Conservation (phyloP, 2,113 vertebrate species). For the Centropristis striata region DNA sequence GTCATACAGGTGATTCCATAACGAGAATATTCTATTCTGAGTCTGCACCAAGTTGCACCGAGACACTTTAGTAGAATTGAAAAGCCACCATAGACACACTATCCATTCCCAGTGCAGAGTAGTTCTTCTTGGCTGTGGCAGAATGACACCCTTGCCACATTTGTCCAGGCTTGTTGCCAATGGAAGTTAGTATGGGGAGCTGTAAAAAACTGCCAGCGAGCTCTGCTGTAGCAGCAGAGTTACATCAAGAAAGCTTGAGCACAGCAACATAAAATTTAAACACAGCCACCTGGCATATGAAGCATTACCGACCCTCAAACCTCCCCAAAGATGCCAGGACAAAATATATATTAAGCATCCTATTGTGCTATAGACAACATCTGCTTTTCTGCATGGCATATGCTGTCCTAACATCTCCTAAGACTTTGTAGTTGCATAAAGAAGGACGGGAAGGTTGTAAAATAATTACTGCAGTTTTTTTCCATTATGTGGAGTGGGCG, state of each 20-base stretch:
- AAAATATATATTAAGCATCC: slow-evolving; percentile 27
- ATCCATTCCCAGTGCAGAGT: slow-evolving; percentile 14
- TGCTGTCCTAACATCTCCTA: slow-evolving; percentile 14
- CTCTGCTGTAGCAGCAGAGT: slow-evolving; percentile 45
- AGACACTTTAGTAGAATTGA: slow-evolving; percentile 17
- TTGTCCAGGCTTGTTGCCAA: slow-evolving; percentile 64
- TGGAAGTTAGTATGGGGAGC: slow-evolving; percentile 51
- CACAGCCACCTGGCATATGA: slow-evolving; percentile 53
- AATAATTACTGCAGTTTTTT: not conserved
- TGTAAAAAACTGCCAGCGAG: slow-evolving; percentile 51
- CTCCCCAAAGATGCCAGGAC: slow-evolving; percentile 4
- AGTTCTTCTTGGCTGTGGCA: slow-evolving; percentile 40
- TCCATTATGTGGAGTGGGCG: not conserved
- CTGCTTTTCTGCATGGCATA: not conserved
- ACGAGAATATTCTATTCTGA: slow-evolving; percentile 19
- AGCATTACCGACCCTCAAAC: slow-evolving; percentile 33
- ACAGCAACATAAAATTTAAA: slow-evolving; percentile 66
- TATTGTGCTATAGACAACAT: not conserved
- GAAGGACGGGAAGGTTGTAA: slow-evolving; percentile 15
- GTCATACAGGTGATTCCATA: not conserved
- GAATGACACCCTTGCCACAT: slow-evolving; percentile 53
- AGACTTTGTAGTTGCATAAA: slow-evolving; percentile 4
- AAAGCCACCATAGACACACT: slow-evolving; percentile 24
- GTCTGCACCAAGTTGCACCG: slow-evolving; percentile 24
- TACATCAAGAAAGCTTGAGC: slow-evolving; percentile 47